Evolutionary conservation across 2,797 vertebrate genomes (phyloP), one percentile per base, ranked within the genome.

Genomic region (Fundulus diaphanus): DNA sequence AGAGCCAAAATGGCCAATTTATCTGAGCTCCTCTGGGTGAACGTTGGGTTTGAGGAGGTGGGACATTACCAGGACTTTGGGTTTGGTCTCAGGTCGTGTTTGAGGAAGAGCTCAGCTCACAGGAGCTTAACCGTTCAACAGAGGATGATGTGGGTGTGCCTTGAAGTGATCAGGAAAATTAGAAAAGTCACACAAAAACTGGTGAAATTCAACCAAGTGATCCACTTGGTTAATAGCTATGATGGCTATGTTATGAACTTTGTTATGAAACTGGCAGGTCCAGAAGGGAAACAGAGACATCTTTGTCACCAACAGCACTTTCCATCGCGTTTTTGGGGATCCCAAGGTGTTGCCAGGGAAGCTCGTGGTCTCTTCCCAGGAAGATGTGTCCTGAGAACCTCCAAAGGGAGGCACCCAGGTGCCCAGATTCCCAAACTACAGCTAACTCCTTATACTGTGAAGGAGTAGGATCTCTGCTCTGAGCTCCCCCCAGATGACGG

Each of bases 131-230:
- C 54, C 61, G 54, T 18, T 1, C 29, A 8, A 66, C 77, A 75
- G 51, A 18, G 37, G 22, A 24, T 56, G 61, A 74, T 24, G 12
- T 49, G 42, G 77, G 72, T 76, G 84, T 88, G 88, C 84, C 89
- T 90, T 83, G 15, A 75, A 56, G 68, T 54, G 48, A 63, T 24
- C 18, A 68, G 24, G 71, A 46, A 56, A 61, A 37, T 8, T 18
- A 18, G 5, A 27, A 74, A 51, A 76, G 1, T 1, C 29, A 67
- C 72, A 33, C 11, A 68, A 9, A 57, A 22, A 13, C 5, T 24
- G n/a, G 33, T 7, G 22, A 52, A 74, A 76, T 79, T 42, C 0
- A 65, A 33, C 42, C 9, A n/a, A 29, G n/a, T 3, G 3, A 54
- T 5, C n/a, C n/a, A n/a, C n/a, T n/a, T n/a, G n/a, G n/a, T n/a